Evolutionary conservation across 2,888 invertebrate species (phyloP).

Genomic region (Drosophila recens): DNA sequence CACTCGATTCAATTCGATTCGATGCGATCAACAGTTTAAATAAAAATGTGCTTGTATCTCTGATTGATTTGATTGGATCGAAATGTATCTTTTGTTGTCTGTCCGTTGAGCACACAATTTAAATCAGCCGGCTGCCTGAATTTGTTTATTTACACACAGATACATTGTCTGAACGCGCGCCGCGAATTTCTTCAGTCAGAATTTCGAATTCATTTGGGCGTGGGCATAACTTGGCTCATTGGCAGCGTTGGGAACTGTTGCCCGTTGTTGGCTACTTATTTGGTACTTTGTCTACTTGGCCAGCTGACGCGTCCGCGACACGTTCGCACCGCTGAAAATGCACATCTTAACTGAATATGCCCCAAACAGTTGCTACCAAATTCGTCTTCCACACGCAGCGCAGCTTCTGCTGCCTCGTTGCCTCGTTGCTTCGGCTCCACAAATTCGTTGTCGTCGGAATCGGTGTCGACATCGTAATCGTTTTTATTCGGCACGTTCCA

Average conservation of each 20-base stretch:
- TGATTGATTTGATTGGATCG: conserved; percentile 12
- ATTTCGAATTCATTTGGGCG: conserved; percentile 41
- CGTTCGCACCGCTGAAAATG: conserved; percentile 84
- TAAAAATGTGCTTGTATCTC: conserved; percentile 4
- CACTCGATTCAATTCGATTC: background rate
- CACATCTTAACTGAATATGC: conserved; percentile 83
- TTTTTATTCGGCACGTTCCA: conserved; percentile 28
- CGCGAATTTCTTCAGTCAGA: conserved; percentile 14
- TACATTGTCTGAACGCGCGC: conserved; percentile 31
- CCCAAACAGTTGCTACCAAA: conserved; percentile 69
- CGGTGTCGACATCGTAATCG: conserved; percentile 4
- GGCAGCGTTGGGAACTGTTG: conserved; percentile 34
- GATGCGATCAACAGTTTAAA: conserved; percentile 44
- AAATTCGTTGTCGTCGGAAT: conserved; percentile 13
- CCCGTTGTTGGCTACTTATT: conserved; percentile 23
- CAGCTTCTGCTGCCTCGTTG: conserved; percentile 43
- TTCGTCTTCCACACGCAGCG: conserved; percentile 49
- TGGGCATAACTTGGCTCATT: conserved; percentile 44
- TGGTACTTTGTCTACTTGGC: conserved; percentile 47
- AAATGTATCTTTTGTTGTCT: conserved; percentile 9
- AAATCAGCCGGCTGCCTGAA: conserved; percentile 14
- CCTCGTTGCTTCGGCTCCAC: conserved; percentile 7
- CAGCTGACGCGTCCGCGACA: conserved; percentile 79
- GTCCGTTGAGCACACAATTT: background rate
- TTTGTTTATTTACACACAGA: conserved; percentile 56